Conservation (phyloP, 2,113 vertebrate species). For the Equus quagga region DNA sequence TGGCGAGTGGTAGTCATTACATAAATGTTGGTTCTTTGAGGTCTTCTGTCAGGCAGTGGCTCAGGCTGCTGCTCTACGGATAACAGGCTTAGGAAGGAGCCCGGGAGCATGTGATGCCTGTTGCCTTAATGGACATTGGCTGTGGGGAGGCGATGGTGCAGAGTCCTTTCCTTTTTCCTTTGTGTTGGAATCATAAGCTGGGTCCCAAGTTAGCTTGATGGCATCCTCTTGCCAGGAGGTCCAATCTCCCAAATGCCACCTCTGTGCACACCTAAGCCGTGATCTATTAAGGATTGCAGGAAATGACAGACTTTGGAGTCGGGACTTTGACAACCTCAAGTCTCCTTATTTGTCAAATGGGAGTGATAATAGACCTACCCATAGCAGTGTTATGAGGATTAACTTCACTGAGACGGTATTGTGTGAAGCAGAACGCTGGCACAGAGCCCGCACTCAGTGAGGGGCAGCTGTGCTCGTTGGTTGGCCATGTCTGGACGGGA, state of each 20-base stretch:
- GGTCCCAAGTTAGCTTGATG: background rate
- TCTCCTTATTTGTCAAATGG: slow-evolving; percentile 11
- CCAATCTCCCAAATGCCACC: background rate
- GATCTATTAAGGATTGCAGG: background rate
- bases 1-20: background rate
- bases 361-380: background rate
- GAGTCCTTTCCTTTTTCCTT: background rate
- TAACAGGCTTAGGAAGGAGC: background rate
- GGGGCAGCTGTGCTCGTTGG: background rate
- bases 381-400: background rate
- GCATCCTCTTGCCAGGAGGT: background rate
- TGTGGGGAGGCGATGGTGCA: background rate
- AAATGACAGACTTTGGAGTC: background rate
- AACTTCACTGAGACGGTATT: background rate
- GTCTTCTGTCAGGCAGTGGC: background rate
- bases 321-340: background rate
- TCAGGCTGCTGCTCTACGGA: background rate
- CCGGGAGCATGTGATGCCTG: background rate
- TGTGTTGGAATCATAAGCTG: slow-evolving; percentile 4
- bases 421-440: background rate
- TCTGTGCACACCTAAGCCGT: background rate
- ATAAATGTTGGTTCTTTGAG: background rate
- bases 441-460: background rate
- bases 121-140: background rate
- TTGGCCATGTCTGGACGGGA: background rate